A percentile compares a stretch with the other conserved stretches of the same genome.
phyloP scores from a whole-genome alignment of 64 coral and sea anemone genomes.

The Stylophora pistillata region DNA sequence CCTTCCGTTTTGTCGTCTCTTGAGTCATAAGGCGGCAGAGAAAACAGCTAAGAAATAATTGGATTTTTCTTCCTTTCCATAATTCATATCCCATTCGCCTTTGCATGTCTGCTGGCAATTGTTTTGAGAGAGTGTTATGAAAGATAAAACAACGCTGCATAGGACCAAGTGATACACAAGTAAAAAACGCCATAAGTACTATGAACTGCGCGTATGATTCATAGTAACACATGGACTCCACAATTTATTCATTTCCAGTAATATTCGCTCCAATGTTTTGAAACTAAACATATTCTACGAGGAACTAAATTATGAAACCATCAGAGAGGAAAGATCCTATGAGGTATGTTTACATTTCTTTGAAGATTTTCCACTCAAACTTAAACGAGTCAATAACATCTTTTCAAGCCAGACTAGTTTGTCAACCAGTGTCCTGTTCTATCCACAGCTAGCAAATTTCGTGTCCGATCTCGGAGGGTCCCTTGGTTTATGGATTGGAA shows the following conservation, averaged over 20 bases:
- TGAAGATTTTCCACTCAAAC: not conserved
- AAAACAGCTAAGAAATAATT: no score
- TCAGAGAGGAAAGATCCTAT: conserved; percentile 54
- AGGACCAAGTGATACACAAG: no score
- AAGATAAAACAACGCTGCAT: no score
- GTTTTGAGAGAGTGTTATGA: no score
- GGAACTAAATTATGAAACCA: conserved; percentile 65
- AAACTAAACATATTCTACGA: conserved; percentile 68
- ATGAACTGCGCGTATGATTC: no score
- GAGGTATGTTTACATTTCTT: conserved; percentile 26
- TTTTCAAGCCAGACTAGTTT: not conserved
- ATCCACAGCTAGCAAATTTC: conserved; percentile 27
- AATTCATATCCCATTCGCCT: no score
- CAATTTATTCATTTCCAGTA: not conserved
- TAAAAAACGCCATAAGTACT: no score
- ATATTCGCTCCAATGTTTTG: conserved; percentile 32
- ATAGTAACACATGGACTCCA: not conserved
- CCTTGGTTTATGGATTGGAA: conserved; percentile 50
- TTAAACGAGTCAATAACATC: not conserved
- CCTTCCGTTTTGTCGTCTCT: no score
- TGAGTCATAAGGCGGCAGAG: no score
- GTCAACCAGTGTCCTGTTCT: not conserved
- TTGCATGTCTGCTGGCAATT: no score
- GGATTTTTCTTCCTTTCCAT: no score
- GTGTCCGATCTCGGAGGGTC: conserved; percentile 49